Base-by-base conservation (phyloP, 1,140 invertebrate species). In the Dendroctonus ponderosae region DNA sequence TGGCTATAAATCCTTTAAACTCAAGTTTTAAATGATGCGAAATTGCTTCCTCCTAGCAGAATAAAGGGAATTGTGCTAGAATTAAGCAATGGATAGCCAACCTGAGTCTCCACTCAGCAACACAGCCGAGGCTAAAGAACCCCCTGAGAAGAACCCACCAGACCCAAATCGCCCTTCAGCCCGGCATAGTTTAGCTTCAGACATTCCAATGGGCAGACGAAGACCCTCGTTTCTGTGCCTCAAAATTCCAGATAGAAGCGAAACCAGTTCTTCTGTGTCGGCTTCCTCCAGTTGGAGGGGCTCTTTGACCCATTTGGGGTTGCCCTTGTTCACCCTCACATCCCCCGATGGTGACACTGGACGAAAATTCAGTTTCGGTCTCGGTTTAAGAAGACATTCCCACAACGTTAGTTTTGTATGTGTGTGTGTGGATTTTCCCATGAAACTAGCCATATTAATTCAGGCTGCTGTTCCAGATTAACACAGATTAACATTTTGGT, bases 271-370 rank as follows among this genome's bases (percentile, higher is more conserved):
- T 15, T 40, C 26, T 43, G 39, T 49, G 3, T 68, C 66, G 6
- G 48, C 56, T 41, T 59, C 56, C 7, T 70, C 62, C 14, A 72
- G 62, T 61, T 78, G 69, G 73, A 71, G 68, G 38, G 74, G 70
- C 58, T 78, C 79, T 41, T 61, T 78, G 71, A 73, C 75, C 9
- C 79, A 83, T 68, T 74, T 84, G 49, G 82, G 82, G 64, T 74
- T 85, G 69, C 83, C 83, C 26, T 79, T 78, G 12, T 80, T 85
- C 61, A 80, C 79, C 5, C 77, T 85, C 62, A 80, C 81, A 8
- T 75, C 79, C 5, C 76, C 81, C 7, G 76, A 72, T 39, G 82
- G 77, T 7, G 74, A 83, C 54, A 70, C 68, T 14, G 76, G 72
- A 12, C 77, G 81, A 41, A 82, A 81, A 67, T 84, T 85, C 77